Base-by-base conservation (phyloP, 2,888 invertebrate genomes). In the Scrobipalpa atriplicella region DNA sequence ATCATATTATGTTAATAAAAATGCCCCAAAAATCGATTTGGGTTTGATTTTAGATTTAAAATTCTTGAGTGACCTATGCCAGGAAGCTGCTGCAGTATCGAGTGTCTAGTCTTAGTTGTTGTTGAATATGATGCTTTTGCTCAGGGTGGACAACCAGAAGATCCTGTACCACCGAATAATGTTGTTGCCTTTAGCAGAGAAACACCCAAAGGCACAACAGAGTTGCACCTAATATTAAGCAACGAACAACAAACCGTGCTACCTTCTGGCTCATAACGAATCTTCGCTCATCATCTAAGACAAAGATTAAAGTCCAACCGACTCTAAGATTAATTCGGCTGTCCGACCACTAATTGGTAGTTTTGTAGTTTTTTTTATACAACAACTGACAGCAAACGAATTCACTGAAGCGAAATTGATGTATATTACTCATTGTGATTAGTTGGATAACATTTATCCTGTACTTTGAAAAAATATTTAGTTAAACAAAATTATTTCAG, bases 331-430 rank as follows among this genome's bases (percentile, higher is more conserved):
- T 68, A 70, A 71, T 70, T 64, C 54, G 54, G 21, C 67, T 69
- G 67, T 65, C 65, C 41, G 54, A 69, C 38, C 38, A 13, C 69
- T 70, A 70, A 71, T 73, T 70, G 65, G 67, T 61, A 66, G 51
- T 62, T 64, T 63, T 68, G 56, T 61, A 47, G 36, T 39, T 43
- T 64, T 67, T 68, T 66, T 66, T 52, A 58, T 38, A 58, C 43
- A 18, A 39, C 54, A 47, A 62, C 67, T 58, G 62, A 56, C 65
- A 68, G 13, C 69, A 73, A 66, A 62, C 65, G 64, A 71, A 73
- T 71, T 76, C 68, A 73, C 66, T 72, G 61, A 64, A 69, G 68
- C 70, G 69, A 73, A 68, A 70, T 73, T 73, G 70, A 67, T 39
- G 62, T 69, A 72, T 77, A 76, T 69, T 73, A 72, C 66, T 69